Evolutionary conservation across 2,797 vertebrate genomes (phyloP).

Genomic region (Oreonectes daqikongensis): DNA sequence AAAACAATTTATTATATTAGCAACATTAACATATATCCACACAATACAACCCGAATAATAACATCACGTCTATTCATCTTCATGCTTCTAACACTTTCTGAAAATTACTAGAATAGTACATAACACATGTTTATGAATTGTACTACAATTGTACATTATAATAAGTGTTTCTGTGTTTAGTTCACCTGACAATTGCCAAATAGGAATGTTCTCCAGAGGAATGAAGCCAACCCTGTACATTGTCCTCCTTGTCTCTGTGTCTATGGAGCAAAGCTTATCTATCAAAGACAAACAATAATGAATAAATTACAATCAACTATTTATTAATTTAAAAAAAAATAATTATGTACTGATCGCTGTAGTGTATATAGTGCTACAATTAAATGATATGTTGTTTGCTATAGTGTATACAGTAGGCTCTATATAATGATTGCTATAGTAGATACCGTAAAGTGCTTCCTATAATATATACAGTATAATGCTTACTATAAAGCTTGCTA

Average conservation of each 20-base stretch:
- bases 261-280: constrained; percentile 79
- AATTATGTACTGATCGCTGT: too few relatives aligned
- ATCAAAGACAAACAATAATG: constrained; percentile 18
- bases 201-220: constrained; percentile 76
- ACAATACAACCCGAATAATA: neutral
- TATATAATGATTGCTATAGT: too few relatives aligned
- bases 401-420: too few relatives aligned
- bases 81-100: neutral
- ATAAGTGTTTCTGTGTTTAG: neutral
- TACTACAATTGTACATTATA: neutral
- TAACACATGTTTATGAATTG: too few relatives aligned
- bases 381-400: neutral
- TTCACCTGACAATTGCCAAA: constrained; percentile 80
- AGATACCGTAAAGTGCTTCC: too few relatives aligned
- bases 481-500: too few relatives aligned
- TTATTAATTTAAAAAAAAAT: too few relatives aligned
- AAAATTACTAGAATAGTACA: too few relatives aligned
- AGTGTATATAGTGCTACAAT: neutral
- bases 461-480: too few relatives aligned
- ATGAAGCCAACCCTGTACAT: constrained; percentile 77
- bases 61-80: neutral
- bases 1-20: neutral
- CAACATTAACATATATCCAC: neutral
- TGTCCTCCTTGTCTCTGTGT: constrained; percentile 73
- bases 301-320: neutral